Conservation (phyloP, 1,140 invertebrate genomes). For the Yoshiicerus persimilis region DNA sequence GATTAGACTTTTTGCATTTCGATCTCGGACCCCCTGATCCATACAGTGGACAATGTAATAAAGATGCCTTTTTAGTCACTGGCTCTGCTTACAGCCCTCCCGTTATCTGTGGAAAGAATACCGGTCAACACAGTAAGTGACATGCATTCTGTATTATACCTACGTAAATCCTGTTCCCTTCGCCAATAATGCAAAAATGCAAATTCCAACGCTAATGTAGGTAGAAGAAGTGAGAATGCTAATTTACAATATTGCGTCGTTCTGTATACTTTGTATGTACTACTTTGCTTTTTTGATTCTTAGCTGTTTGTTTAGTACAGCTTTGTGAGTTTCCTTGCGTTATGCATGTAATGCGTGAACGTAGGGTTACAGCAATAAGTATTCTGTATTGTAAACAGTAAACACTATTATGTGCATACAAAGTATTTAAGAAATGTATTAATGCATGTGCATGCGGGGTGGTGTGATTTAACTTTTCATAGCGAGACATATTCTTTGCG, state of each 20-base stretch:
- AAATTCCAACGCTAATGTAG: background rate
- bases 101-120: slow-evolving; percentile 54
- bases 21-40: slow-evolving; percentile 52
- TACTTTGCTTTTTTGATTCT: background rate
- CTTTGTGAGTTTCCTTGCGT: background rate
- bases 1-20: slow-evolving; percentile 50
- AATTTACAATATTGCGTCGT: background rate
- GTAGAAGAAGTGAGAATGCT: background rate
- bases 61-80: slow-evolving; percentile 53
- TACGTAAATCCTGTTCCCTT: background rate
- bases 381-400: background rate
- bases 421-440: too few species aligned
- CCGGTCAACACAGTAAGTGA: slow-evolving; percentile 55
- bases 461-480: background rate
- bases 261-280: background rate
- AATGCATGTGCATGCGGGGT: too few species aligned
- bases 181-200: background rate
- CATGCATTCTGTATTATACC: background rate
- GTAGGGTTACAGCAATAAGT: background rate
- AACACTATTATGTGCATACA: background rate
- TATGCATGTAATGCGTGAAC: background rate
- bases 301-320: background rate
- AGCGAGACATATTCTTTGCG: background rate
- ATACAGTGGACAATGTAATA: slow-evolving; percentile 51
- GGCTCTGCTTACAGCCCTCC: slow-evolving; percentile 53